Evolutionary conservation across 2,797 vertebrate species (phyloP).

Genomic region (Sardinella longiceps): DNA sequence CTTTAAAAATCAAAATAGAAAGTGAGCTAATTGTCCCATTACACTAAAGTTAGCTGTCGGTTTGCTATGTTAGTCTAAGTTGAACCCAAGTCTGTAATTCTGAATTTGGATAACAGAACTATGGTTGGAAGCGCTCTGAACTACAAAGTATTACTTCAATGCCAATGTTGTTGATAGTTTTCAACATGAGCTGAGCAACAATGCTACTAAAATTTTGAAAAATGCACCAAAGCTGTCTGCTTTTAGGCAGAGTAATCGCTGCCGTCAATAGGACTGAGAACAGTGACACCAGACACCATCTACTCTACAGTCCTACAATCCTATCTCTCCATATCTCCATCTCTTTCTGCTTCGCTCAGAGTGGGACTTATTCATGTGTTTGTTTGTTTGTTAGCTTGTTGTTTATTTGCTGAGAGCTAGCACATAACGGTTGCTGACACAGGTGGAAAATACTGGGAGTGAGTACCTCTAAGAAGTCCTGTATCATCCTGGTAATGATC

Average conservation of each 20-base stretch:
- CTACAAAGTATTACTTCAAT: too few species aligned
- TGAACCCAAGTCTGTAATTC: too few species aligned
- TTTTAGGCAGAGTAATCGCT: not conserved
- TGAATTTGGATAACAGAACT: too few species aligned
- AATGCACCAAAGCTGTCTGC: not conserved
- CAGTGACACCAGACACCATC: not conserved
- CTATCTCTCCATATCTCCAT: not conserved
- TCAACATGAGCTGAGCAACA: not conserved
- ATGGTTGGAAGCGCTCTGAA: too few species aligned
- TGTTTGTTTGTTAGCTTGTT: not conserved
- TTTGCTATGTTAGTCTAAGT: too few species aligned
- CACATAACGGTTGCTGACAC: slow-evolving; percentile 49
- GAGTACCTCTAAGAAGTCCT: slow-evolving; percentile 83
- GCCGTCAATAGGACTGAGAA: not conserved
- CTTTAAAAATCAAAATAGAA: too few species aligned
- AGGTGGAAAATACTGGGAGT: slow-evolving; percentile 59
- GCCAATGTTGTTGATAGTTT: not conserved
- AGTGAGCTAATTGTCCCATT: too few species aligned
- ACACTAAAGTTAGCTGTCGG: too few species aligned
- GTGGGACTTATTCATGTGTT: not conserved
- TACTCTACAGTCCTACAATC: not conserved
- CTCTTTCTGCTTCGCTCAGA: not conserved
- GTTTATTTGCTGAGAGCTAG: not conserved
- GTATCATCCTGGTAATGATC: slow-evolving; percentile 86
- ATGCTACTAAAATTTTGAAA: not conserved